A percentile compares a stretch with the other conserved stretches of the same genome.
Conservation (phyloP, 2,888 invertebrate species). For the Pyrochroa serraticornis region DNA sequence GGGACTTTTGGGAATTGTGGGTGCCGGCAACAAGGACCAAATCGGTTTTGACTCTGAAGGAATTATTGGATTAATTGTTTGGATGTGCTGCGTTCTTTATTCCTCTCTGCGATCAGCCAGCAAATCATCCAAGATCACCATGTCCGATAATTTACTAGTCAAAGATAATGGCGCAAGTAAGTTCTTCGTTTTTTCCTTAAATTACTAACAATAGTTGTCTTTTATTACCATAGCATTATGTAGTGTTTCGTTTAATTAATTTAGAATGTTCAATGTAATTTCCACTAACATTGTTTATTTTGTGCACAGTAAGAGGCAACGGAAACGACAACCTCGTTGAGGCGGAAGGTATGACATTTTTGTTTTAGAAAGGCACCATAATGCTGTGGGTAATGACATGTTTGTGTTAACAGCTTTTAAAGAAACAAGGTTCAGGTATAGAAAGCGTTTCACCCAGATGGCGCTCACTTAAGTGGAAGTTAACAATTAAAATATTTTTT, state of each 20-base stretch:
- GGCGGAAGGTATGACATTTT: conserved; percentile 63
- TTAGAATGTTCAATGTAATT: too few species aligned
- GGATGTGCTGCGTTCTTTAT: conserved; percentile 95
- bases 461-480: background rate
- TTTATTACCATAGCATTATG: conserved; percentile 46
- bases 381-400: conserved; percentile 44
- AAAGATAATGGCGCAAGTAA: conserved; percentile 75
- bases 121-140: conserved; percentile 88
- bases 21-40: conserved; percentile 48
- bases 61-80: conserved; percentile 89
- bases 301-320: conserved; percentile 60
- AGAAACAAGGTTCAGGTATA: conserved; percentile 6
- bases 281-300: conserved; percentile 37
- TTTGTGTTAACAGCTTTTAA: conserved; percentile 18
- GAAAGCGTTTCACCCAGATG: too few species aligned
- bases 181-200: conserved; percentile 12
- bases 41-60: conserved; percentile 85
- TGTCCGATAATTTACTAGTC: conserved; percentile 79
- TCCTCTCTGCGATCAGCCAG: conserved; percentile 95
- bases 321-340: conserved; percentile 63
- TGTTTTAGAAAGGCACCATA: conserved; percentile 37
- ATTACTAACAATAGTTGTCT: conserved; percentile 16
- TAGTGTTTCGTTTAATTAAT: conserved; percentile 37
- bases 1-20: conserved; percentile 64
- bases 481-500: too few species aligned